Percentiles rank a stretch among this genome's conserved stretches.
Conservation (phyloP, 2,888 invertebrate species). For the Laspeyria flexula region DNA sequence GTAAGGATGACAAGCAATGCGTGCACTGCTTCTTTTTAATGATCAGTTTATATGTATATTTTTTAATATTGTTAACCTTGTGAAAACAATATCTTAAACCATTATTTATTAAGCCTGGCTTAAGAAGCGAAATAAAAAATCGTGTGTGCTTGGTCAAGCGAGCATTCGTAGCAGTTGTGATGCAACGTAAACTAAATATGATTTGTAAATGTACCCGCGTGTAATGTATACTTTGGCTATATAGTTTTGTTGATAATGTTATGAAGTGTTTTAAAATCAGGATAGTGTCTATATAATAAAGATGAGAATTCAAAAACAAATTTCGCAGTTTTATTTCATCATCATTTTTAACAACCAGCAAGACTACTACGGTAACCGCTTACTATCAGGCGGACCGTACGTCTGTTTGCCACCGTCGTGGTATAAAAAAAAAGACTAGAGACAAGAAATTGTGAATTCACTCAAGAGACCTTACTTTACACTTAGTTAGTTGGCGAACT, state of each 20-base stretch:
- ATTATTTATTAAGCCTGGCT: too few relatives aligned
- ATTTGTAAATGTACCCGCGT: conserved; percentile 50
- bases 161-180: conserved; percentile 4
- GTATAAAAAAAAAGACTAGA: too few relatives aligned
- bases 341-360: too few relatives aligned
- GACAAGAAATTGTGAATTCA: too few relatives aligned
- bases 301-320: conserved; percentile 78
- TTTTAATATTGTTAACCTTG: neutral
- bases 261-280: conserved; percentile 75
- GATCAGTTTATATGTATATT: too few relatives aligned
- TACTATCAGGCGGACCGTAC: too few relatives aligned
- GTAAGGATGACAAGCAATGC: too few relatives aligned
- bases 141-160: conserved; percentile 3
- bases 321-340: conserved; percentile 31
- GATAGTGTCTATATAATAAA: conserved; percentile 62
- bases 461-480: too few relatives aligned
- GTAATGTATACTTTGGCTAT: conserved; percentile 66
- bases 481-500: too few relatives aligned
- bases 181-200: conserved; percentile 40
- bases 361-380: too few relatives aligned
- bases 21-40: neutral
- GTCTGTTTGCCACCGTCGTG: too few relatives aligned
- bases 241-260: conserved; percentile 74
- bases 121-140: neutral
- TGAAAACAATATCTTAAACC: too few relatives aligned